A percentile compares a stretch with the other conserved stretches of the same genome.
phyloP scores from a whole-genome alignment of 2,797 vertebrate species.

The Lagocephalus sceleratus region DNA sequence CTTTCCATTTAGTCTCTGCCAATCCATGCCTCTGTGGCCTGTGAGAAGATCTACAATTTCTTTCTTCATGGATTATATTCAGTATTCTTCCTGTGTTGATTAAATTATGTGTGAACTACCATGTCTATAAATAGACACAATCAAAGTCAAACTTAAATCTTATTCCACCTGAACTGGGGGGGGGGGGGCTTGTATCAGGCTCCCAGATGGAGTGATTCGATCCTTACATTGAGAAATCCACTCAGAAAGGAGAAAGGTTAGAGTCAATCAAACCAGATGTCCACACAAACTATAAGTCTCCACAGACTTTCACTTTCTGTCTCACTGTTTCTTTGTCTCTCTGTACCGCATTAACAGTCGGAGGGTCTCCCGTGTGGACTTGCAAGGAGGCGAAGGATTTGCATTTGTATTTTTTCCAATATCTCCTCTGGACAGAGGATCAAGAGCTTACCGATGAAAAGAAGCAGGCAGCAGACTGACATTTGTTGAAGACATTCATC shows the following conservation, averaged over 20 bases:
- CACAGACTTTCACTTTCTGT: constrained; percentile 33
- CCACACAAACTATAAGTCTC: constrained; percentile 51
- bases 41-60: not conserved
- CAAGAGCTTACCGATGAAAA: constrained; percentile 51
- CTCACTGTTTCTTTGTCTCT: constrained; percentile 23
- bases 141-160: too few species aligned
- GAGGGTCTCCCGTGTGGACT: constrained; percentile 57
- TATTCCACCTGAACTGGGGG: constrained; percentile 64
- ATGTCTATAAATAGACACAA: too few species aligned
- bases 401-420: constrained; percentile 72
- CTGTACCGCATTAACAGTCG: constrained; percentile 62
- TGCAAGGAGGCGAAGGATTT: constrained; percentile 59
- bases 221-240: constrained; percentile 24
- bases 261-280: constrained; percentile 55
- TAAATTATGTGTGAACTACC: not conserved
- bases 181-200: constrained; percentile 41
- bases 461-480: constrained; percentile 35
- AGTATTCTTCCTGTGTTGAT: not conserved
- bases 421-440: constrained; percentile 60
- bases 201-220: constrained; percentile 73
- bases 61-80: not conserved
- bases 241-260: constrained; percentile 50
- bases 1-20: not conserved
- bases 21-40: not conserved
- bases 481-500: constrained; percentile 56